Evolutionary conservation across 1,140 invertebrate genomes (phyloP), one percentile per base, ranked within the genome.

Genomic region (Littorina saxatilis): DNA sequence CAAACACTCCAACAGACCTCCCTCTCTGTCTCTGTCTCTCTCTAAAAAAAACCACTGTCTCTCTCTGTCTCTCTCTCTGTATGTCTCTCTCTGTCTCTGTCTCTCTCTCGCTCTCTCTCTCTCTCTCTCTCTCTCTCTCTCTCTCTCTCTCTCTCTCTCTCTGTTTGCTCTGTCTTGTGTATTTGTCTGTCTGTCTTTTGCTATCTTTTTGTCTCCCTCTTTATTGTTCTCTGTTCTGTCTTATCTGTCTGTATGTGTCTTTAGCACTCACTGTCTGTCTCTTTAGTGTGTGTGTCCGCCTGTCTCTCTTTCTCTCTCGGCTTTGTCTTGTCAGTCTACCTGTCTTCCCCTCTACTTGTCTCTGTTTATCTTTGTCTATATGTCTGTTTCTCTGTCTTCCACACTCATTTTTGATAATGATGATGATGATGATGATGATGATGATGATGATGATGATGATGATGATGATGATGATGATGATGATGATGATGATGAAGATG

Each of bases 391-490:
- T 58, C n/a, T n/a, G n/a, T n/a, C n/a, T n/a, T 20, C 20, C 47
- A 11, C 47, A 11, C 47, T 50, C 47, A 11, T 20, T 50, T 3
- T n/a, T 76, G 32, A 76, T 76, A 32, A n/a, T n/a, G n/a, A n/a
- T n/a, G n/a, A n/a, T n/a, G n/a, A n/a, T n/a, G n/a, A n/a, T n/a
- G n/a, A n/a, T n/a, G n/a, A n/a, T n/a, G n/a, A 76, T 52, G 40
- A 76, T 50, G 74, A 52, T 52, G 74, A 76, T 76, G 74, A 76
- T 50, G 74, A 55, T 50, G 74, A 13, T 55, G 74, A 76, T 47
- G 74, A 76, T 50, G 74, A 76, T 76, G 74, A 76, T 39, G 74
- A 76, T 55, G 47, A 76, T 1, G 47, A 47, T 4, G 74, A 72
- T 2, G 68, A 76, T 40, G 40, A 76, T 5, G 40, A 76, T 5